Conservation (phyloP, 2,888 invertebrate genomes). For the Stenolophus ochropezus region DNA sequence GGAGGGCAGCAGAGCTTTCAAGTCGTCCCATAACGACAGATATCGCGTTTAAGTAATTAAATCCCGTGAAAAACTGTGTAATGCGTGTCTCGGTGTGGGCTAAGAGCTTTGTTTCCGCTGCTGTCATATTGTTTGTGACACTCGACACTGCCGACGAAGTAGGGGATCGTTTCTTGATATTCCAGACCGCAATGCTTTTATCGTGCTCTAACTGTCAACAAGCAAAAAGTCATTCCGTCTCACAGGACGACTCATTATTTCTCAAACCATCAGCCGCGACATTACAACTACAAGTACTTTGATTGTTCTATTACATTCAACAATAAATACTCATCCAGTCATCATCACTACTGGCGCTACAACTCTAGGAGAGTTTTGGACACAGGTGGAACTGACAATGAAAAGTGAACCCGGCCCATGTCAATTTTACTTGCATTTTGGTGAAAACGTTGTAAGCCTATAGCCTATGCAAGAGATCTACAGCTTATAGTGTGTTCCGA, state of each 20-base stretch:
- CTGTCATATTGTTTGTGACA: conserved; percentile 60
- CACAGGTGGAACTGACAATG: too few relatives aligned
- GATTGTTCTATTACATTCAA: not conserved
- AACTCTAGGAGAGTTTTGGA: too few relatives aligned
- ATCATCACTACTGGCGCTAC: too few relatives aligned
- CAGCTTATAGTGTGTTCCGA: too few relatives aligned
- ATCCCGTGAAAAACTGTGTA: conserved; percentile 16
- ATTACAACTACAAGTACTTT: not conserved
- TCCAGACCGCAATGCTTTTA: conserved; percentile 53
- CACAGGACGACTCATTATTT: not conserved
- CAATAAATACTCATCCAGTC: too few relatives aligned
- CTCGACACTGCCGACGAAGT: conserved; percentile 55
- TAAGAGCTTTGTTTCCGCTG: conserved; percentile 57
- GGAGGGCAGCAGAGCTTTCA: too few relatives aligned
- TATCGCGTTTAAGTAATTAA: conserved; percentile 31
- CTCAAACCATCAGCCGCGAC: too few relatives aligned
- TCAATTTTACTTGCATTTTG: too few relatives aligned
- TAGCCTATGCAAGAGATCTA: too few relatives aligned
- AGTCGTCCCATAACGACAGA: conserved; percentile 21
- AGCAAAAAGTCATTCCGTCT: not conserved
- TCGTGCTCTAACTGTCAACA: conserved; percentile 49
- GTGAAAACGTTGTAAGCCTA: too few relatives aligned
- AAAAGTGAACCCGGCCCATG: too few relatives aligned
- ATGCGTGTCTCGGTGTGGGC: not conserved
- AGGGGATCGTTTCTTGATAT: conserved; percentile 57